These are phyloP conservation scores for Campoletis sonorensis DNA, from an alignment of 1,140 invertebrate species.

Conservation along the genomic window DNA sequence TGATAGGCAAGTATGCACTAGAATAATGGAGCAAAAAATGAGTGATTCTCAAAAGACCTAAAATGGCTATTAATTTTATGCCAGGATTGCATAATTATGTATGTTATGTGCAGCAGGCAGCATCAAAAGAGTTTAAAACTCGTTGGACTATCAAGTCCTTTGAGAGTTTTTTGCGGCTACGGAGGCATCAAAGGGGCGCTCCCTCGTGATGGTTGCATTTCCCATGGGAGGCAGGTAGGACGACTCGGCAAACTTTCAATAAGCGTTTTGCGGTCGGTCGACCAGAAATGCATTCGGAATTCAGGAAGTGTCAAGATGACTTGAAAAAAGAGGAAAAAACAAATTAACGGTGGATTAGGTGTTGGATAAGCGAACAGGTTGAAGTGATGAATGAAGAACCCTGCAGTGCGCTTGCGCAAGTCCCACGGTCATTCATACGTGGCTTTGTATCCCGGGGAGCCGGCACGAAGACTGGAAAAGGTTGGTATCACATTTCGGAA, in stretches of 20 bases:
- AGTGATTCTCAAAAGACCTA: background rate
- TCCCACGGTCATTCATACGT: slow-evolving; percentile 7
- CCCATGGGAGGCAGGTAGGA: background rate
- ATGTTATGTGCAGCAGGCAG: background rate
- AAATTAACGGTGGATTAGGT: background rate
- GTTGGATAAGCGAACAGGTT: background rate
- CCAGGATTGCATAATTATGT: background rate
- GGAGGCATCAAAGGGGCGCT: background rate
- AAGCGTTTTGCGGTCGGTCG: slow-evolving; percentile 13
- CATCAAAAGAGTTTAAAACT: background rate
- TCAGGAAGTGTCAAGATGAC: slow-evolving; percentile 9
- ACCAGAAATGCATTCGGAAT: background rate
- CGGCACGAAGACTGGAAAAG: background rate
- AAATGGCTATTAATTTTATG: background rate
- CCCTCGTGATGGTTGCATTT: slow-evolving; percentile 9
- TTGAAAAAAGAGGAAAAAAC: background rate
- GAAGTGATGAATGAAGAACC: background rate
- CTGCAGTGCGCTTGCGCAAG: background rate
- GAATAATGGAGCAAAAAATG: too few relatives aligned
- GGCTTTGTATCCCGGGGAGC: background rate
- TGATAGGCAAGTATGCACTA: too few relatives aligned
- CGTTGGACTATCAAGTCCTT: slow-evolving; percentile 3
- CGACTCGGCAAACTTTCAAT: slow-evolving; percentile 12
- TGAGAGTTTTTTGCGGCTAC: background rate
- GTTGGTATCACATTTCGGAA: slow-evolving; percentile 16